Percentiles rank a stretch among this genome's conserved stretches.
These are phyloP conservation scores for Empidonax traillii DNA, from an alignment of 2,113 vertebrate genomes.

Conservation along the genomic window DNA sequence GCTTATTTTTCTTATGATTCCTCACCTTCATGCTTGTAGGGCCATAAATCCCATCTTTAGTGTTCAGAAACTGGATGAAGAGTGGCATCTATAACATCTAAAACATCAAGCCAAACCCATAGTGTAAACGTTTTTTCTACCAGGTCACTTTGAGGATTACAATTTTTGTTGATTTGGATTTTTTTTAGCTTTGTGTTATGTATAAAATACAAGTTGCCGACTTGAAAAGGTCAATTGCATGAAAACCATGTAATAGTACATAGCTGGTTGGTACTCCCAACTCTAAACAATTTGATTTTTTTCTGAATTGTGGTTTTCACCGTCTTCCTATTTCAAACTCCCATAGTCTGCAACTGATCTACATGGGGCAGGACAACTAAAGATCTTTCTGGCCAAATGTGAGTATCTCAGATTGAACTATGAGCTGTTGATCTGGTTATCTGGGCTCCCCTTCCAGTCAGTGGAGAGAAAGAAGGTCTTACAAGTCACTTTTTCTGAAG, in stretches of 20 bases:
- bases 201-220: background rate
- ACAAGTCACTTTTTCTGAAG: background rate
- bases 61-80: background rate
- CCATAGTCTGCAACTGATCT: background rate
- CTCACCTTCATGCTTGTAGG: background rate
- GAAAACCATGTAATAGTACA: background rate
- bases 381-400: background rate
- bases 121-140: background rate
- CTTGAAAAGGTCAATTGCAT: background rate
- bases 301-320: background rate
- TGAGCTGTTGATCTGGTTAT: background rate
- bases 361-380: background rate
- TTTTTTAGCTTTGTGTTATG: background rate
- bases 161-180: background rate
- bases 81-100: background rate
- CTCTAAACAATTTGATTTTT: background rate
- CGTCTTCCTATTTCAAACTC: background rate
- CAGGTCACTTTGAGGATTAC: background rate
- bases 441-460: background rate
- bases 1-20: constrained; percentile 40
- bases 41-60: background rate
- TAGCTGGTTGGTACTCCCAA: background rate
- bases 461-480: background rate
- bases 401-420: background rate
- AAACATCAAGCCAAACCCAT: background rate